Evolutionary conservation across 2,113 vertebrate species (phyloP).

Genomic region (Dendropsophus ebraccatus): DNA sequence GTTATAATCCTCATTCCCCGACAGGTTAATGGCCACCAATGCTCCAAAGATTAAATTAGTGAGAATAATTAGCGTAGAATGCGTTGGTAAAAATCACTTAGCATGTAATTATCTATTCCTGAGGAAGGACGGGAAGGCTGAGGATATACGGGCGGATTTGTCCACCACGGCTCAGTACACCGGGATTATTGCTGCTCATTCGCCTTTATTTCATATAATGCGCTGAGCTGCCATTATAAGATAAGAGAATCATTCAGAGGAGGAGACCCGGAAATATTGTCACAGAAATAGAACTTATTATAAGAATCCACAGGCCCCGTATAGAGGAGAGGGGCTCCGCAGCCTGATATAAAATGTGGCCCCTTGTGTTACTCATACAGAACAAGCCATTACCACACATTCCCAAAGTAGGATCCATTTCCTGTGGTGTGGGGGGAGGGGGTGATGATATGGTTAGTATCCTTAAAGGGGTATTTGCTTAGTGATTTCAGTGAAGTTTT

Average conservation of each 20-base stretch:
- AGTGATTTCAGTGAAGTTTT: no score
- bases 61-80: conserved; percentile 42
- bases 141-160: neutral
- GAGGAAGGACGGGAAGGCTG: neutral
- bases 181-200: neutral
- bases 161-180: neutral
- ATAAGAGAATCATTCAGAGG: neutral
- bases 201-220: neutral
- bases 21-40: conserved; percentile 18
- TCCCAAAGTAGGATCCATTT: no score
- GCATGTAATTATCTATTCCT: conserved; percentile 32
- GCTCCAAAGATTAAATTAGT: conserved; percentile 47
- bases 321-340: neutral
- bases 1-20: conserved; percentile 2
- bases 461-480: no score
- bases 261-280: neutral
- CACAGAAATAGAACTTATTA: neutral
- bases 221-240: neutral
- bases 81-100: conserved; percentile 33
- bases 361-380: no score
- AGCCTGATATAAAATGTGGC: no score
- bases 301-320: neutral
- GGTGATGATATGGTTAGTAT: no score
- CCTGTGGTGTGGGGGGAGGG: no score
- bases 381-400: no score